Conservation (phyloP, 1,140 invertebrate genomes). For the Chlorops oryzae region DNA sequence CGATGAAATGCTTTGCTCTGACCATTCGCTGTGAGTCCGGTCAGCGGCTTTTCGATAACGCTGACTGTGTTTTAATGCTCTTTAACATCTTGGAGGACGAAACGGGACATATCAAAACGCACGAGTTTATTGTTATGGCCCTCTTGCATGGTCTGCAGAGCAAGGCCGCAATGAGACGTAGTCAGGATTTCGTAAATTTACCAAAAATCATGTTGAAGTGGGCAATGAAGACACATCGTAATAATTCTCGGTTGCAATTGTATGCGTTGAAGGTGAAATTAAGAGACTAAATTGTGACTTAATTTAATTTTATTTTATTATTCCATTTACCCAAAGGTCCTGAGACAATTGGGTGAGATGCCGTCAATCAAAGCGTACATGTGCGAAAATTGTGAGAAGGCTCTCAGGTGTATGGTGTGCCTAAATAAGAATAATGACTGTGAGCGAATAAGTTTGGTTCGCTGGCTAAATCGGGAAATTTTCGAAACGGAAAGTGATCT, state of each 20-base stretch:
- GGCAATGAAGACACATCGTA: no score
- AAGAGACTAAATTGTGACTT: no score
- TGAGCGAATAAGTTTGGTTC: conserved; percentile 23
- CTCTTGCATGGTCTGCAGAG: conserved; percentile 34
- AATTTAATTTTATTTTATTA: background rate
- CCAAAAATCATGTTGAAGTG: conserved; percentile 26
- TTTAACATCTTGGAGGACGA: conserved; percentile 18
- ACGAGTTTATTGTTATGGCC: conserved; percentile 25
- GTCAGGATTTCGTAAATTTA: conserved; percentile 32
- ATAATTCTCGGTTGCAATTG: conserved; percentile 28
- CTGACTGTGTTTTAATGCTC: conserved; percentile 30
- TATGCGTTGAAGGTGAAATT: conserved; percentile 19
- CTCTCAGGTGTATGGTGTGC: conserved; percentile 20
- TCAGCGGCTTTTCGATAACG: conserved; percentile 25
- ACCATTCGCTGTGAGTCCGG: conserved; percentile 32
- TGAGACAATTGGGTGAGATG: conserved; percentile 31
- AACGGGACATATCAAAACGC: conserved; percentile 4
- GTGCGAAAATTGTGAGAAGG: conserved; percentile 25
- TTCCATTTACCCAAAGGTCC: conserved; percentile 9
- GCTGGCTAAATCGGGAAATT: conserved; percentile 35
- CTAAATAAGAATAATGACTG: conserved; percentile 29
- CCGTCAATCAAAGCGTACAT: conserved; percentile 35
- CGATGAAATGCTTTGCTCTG: conserved; percentile 34
- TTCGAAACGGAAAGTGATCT: conserved; percentile 5
- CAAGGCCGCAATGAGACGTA: conserved; percentile 33